Evolutionary conservation across 2,113 vertebrate species (phyloP).

Genomic region (Cisticola juncidis): DNA sequence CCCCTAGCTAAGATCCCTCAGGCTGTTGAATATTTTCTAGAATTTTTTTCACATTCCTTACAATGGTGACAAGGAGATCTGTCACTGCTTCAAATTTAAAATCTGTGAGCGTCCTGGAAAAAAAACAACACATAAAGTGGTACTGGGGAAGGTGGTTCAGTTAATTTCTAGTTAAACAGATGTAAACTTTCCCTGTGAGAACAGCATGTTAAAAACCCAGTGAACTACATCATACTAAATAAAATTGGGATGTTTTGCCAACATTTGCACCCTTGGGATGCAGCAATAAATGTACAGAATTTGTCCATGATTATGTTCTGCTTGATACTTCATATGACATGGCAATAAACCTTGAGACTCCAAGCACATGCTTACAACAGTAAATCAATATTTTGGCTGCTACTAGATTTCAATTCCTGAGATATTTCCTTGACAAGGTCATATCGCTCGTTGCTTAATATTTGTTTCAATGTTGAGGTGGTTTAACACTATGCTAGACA

Average conservation of each 20-base stretch:
- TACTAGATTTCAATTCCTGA: background rate
- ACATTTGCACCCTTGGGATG: background rate
- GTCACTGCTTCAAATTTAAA: background rate
- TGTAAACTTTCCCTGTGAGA: background rate
- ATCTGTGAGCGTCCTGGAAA: background rate
- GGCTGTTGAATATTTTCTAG: background rate
- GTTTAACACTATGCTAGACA: background rate
- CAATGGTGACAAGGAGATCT: background rate
- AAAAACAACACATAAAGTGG: background rate
- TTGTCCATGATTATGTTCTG: background rate
- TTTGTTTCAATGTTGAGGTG: background rate
- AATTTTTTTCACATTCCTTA: background rate
- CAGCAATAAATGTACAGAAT: background rate
- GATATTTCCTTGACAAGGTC: background rate
- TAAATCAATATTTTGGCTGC: background rate
- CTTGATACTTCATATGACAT: background rate
- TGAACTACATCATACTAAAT: background rate
- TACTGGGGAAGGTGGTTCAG: background rate
- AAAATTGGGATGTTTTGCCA: conserved; percentile 1
- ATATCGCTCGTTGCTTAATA: background rate
- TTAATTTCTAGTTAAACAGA: background rate
- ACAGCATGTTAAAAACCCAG: background rate
- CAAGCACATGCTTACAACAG: background rate
- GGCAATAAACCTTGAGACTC: background rate
- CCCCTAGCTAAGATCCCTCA: background rate